Percentiles rank a stretch among this genome's conserved stretches.
phyloP scores from a whole-genome alignment of 92 coral and sea anemone genomes.

The Actinernus sp. region DNA sequence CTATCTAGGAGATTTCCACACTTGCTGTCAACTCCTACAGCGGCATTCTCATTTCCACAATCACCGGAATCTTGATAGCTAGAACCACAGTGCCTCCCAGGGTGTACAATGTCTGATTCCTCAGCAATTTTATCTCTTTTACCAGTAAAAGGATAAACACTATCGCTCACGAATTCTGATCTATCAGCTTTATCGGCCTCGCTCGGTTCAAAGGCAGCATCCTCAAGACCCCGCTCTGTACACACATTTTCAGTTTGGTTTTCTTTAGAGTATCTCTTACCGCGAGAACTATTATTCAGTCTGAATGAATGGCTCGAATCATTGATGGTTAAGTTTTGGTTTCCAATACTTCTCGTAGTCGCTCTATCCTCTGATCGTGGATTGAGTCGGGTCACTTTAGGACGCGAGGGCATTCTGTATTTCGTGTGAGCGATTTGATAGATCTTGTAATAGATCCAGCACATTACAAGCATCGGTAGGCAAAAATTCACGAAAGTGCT shows the following conservation, averaged over 20 bases:
- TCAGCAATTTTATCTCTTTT: too few relatives aligned
- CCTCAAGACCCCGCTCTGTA: background rate
- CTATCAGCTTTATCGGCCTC: background rate
- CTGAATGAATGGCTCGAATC: too few relatives aligned
- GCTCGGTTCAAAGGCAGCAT: background rate
- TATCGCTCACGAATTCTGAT: background rate
- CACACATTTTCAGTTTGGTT: background rate
- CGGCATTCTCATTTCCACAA: too few relatives aligned
- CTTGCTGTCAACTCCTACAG: too few relatives aligned
- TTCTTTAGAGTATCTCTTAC: background rate
- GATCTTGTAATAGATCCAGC: constrained; percentile 28
- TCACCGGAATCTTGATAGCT: too few relatives aligned
- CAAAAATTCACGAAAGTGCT: constrained; percentile 26
- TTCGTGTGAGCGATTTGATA: constrained; percentile 35
- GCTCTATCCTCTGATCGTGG: background rate
- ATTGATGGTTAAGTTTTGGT: too few relatives aligned
- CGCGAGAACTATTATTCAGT: too few relatives aligned
- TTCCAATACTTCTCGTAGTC: too few relatives aligned
- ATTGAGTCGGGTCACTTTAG: background rate
- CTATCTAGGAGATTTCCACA: too few relatives aligned
- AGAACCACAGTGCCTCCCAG: too few relatives aligned
- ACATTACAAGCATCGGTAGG: constrained; percentile 38
- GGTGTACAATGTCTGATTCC: too few relatives aligned
- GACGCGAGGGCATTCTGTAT: constrained; percentile 23
- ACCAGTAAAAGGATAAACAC: too few relatives aligned